These are phyloP conservation scores for Drosophila buzzatii DNA, from an alignment of 2,888 invertebrate genomes.

Conservation along the genomic window DNA sequence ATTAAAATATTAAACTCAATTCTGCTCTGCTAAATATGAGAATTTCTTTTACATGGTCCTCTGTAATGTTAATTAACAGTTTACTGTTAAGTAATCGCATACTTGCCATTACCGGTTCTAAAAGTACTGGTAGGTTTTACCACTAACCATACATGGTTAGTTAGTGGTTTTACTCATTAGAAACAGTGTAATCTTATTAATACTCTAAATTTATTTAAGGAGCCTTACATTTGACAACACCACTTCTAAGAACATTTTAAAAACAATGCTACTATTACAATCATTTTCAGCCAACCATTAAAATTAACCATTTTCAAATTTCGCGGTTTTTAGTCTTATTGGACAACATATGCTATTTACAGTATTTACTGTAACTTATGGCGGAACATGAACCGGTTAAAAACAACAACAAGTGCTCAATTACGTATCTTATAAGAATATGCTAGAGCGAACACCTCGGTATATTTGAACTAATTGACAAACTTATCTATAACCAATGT, in stretches of 20 bases:
- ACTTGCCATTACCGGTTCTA: too few relatives aligned
- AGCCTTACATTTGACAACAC: not conserved
- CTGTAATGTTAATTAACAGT: not conserved
- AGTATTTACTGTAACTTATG: not conserved
- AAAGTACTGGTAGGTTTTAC: too few relatives aligned
- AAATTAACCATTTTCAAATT: not conserved
- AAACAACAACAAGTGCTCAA: not conserved
- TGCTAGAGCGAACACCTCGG: slow-evolving; percentile 6
- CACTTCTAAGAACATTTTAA: not conserved
- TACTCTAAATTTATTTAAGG: not conserved
- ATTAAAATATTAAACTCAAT: not conserved
- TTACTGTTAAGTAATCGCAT: not conserved
- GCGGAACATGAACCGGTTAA: not conserved
- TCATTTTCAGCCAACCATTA: not conserved
- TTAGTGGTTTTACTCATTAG: not conserved
- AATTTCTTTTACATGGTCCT: not conserved
- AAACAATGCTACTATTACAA: not conserved
- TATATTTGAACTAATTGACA: slow-evolving; percentile 39
- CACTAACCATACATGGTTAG: too few relatives aligned
- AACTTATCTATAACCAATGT: slow-evolving; percentile 16
- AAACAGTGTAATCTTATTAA: not conserved
- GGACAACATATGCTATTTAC: not conserved
- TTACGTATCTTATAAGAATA: not conserved
- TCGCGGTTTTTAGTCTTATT: not conserved
- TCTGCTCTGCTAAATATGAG: not conserved